Percentiles rank a stretch among this genome's conserved stretches.
phyloP scores from a whole-genome alignment of 2,797 vertebrate genomes.

The Oreortyx pictus region DNA sequence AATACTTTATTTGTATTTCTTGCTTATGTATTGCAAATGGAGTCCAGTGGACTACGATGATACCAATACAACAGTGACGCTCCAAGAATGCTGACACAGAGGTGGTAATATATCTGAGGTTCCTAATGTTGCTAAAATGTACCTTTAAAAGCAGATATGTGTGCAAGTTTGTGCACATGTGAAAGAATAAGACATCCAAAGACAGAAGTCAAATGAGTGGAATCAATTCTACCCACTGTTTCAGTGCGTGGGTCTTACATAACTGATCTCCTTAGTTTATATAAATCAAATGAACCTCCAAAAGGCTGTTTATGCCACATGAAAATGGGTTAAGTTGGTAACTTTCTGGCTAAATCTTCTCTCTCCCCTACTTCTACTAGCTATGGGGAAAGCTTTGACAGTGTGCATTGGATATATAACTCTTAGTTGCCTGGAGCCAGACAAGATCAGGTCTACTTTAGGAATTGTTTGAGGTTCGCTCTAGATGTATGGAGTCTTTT shows the following conservation, averaged over 20 bases:
- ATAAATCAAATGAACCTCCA: not conserved
- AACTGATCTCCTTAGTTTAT: not conserved
- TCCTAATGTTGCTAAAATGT: not conserved
- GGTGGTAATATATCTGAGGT: not conserved
- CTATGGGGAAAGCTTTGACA: not conserved
- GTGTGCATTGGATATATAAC: not conserved
- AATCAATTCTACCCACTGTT: conserved; percentile 29
- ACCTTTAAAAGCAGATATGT: not conserved
- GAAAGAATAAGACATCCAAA: not conserved
- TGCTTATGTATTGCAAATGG: not conserved
- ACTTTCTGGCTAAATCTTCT: not conserved
- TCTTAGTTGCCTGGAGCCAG: not conserved
- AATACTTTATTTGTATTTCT: conserved; percentile 31
- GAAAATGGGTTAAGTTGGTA: conserved; percentile 19
- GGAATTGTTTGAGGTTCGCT: not conserved
- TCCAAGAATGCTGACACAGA: not conserved
- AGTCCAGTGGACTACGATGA: not conserved
- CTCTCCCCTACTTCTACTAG: not conserved
- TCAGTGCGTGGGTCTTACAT: not conserved
- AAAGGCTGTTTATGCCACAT: not conserved
- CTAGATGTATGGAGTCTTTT: not conserved
- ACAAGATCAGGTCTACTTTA: not conserved
- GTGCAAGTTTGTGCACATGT: not conserved
- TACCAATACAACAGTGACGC: not conserved
- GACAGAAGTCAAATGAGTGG: conserved; percentile 8